phyloP scores from a whole-genome alignment of 2,797 vertebrate species.

The Anguilla anguilla region DNA sequence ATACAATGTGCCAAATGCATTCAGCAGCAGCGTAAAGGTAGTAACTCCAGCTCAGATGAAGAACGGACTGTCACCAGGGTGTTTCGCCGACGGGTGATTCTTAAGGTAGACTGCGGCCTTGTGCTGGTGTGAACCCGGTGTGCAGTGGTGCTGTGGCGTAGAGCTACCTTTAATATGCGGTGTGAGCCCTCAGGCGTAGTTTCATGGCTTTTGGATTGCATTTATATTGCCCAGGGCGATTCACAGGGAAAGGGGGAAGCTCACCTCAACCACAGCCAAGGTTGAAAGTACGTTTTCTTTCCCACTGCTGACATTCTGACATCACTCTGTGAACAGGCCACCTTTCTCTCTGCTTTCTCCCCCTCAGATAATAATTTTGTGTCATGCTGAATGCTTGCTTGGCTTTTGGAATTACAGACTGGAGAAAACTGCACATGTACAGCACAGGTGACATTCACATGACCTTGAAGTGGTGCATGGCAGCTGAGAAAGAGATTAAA shows the following conservation, averaged over 20 bases:
- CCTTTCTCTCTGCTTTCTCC: not conserved
- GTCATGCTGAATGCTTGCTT: not conserved
- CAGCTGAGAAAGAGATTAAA: not conserved
- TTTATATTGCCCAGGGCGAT: not conserved
- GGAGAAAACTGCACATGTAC: not conserved
- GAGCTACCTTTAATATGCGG: not conserved
- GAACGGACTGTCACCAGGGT: slow-evolving; percentile 90
- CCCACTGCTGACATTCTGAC: not conserved
- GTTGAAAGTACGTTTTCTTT: not conserved
- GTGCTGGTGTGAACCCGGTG: slow-evolving; percentile 45
- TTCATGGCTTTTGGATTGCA: not conserved
- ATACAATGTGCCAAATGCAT: slow-evolving; percentile 71
- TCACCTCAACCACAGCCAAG: not conserved
- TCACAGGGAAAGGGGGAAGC: not conserved
- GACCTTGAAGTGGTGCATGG: not conserved
- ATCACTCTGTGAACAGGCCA: not conserved
- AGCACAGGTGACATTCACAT: not conserved
- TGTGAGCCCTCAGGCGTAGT: not conserved
- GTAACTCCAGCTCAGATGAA: slow-evolving; percentile 86
- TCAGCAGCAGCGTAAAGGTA: slow-evolving; percentile 82
- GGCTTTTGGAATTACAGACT: not conserved
- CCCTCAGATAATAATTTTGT: not conserved
- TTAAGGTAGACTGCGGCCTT: slow-evolving; percentile 83
- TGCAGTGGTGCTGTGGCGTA: not conserved
- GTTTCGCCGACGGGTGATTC: slow-evolving; percentile 87